These are phyloP conservation scores for Phrynocephalus vlangalii DNA, from an alignment of 2,797 vertebrate species.

Conservation along the genomic window DNA sequence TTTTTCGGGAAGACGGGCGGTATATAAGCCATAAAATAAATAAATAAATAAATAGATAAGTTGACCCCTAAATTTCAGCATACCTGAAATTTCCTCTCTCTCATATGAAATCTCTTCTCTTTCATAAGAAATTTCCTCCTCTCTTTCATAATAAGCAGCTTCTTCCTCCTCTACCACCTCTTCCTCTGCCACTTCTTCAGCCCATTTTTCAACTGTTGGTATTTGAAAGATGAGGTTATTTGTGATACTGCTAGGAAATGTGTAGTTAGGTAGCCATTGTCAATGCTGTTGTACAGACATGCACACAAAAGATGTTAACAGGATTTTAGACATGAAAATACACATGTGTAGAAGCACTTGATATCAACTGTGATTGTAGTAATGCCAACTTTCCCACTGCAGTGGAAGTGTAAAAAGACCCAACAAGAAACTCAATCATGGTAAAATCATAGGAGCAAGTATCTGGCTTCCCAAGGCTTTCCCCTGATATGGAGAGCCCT, in stretches of 20 bases:
- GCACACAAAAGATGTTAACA: conserved; percentile 16
- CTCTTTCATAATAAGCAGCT: conserved; percentile 7
- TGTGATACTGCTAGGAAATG: conserved; percentile 32
- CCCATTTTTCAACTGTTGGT: conserved; percentile 74
- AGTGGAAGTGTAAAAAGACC: not conserved
- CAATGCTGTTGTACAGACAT: conserved; percentile 16
- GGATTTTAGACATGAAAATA: not conserved
- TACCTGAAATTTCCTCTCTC: conserved; percentile 73
- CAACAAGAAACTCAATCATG: not conserved
- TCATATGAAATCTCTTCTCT: conserved; percentile 53
- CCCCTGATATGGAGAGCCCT: not conserved
- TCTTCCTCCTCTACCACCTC: conserved; percentile 68
- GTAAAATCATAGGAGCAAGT: not conserved
- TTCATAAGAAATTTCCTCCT: conserved; percentile 31
- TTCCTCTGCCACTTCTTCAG: conserved; percentile 74
- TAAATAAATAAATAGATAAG: not conserved
- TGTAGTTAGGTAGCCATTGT: conserved; percentile 24
- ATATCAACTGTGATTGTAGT: not conserved
- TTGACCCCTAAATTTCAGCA: not conserved
- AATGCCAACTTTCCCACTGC: not conserved
- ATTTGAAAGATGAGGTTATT: conserved; percentile 73
- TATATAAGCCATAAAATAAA: no score
- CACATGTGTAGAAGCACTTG: not conserved
- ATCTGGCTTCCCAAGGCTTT: not conserved
- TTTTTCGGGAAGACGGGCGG: no score